These are phyloP conservation scores for Coptodon rendalli DNA, from an alignment of 2,113 vertebrate genomes.

Conservation along the genomic window DNA sequence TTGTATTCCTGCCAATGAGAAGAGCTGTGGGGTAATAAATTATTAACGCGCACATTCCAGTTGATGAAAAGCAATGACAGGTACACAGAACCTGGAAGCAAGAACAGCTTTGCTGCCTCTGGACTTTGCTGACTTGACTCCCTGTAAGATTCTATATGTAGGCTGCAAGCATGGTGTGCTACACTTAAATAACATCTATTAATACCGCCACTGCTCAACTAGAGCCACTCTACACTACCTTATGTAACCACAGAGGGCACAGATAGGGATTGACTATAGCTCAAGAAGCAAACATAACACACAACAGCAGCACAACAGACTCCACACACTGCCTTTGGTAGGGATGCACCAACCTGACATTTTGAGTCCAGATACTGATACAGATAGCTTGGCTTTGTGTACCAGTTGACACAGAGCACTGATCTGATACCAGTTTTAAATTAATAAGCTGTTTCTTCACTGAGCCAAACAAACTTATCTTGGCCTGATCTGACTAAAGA, in stretches of 20 bases:
- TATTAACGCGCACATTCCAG: background rate
- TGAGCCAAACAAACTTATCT: background rate
- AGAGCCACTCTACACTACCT: slow-evolving; percentile 5
- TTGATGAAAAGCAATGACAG: background rate
- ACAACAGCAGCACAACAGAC: background rate
- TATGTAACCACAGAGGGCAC: slow-evolving; percentile 19
- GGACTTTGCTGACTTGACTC: background rate
- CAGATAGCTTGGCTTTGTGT: background rate
- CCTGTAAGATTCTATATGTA: slow-evolving; percentile 6
- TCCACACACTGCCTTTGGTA: background rate
- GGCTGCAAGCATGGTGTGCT: background rate
- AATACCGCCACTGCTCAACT: slow-evolving; percentile 23
- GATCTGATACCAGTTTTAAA: background rate
- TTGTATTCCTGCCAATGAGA: background rate
- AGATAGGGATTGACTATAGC: background rate
- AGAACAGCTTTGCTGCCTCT: background rate
- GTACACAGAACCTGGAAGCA: background rate
- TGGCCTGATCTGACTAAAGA: background rate
- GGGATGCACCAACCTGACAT: background rate
- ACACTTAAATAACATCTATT: slow-evolving; percentile 38
- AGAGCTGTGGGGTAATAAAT: background rate
- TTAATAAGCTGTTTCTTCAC: background rate
- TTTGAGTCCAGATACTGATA: background rate
- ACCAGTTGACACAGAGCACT: background rate
- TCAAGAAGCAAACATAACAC: background rate